Base-by-base conservation (phyloP, 2,797 vertebrate species). In the Paramormyrops hopkinsi region DNA sequence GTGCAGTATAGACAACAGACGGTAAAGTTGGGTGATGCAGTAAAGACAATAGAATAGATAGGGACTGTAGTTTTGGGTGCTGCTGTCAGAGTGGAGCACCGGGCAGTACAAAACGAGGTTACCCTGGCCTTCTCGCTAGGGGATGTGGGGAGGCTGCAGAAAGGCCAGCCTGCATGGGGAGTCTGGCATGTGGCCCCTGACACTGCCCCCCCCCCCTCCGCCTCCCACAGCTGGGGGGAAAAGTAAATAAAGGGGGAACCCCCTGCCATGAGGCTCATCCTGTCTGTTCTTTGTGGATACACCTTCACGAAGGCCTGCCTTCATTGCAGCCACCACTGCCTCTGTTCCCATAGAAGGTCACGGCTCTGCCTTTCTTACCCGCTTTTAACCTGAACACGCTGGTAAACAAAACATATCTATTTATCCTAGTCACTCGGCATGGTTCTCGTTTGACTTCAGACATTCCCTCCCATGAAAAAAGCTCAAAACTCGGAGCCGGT, bases 171-270 rank as follows among this genome's bases (percentile, higher is more conserved):
- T 94, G 93, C 96, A 95, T 94, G 95, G 93, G 94, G 96, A 95
- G 96, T 95, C 95, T 95, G 96, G 95, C 96, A 96, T 96, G 96
- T 95, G 95, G 95, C 95, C 95, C 94, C 93, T 90, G 91, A 11
- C 90, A 94, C 94, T 94, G 93, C 95, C 94, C 95, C 76, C 54
- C 33, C 33, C 53, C 33, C 53, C 33, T 2, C 84, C 19, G 3
- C 29, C 87, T 37, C 44, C n/a, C 92, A 89, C 84, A 94, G 92
- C 94, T 90, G 86, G 92, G 93, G 95, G 95, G 96, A 95, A 96
- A 94, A 95, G 95, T 96, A 96, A 96, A 96, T 96, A 96, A 95
- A 95, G 92, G 92, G 88, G 33, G 48, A 33, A 1, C 46, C 48
- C 87, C 91, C 91, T 94, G 93, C 94, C 93, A 9, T 14, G 89